Conservation (phyloP, 2,888 invertebrate species). For the Papilio elwesi region DNA sequence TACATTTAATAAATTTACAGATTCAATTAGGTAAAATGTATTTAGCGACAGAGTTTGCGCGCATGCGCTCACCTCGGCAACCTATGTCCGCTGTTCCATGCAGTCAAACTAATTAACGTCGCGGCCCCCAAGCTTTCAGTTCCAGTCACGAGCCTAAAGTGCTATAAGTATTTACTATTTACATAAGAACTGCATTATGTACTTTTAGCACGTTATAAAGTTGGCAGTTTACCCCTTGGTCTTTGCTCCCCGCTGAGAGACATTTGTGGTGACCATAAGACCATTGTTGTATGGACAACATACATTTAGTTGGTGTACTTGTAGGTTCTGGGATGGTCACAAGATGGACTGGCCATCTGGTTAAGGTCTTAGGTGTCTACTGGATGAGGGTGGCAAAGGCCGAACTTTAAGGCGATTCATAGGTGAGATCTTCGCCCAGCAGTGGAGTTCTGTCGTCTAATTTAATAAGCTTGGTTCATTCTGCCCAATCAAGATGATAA, state of each 20-base stretch:
- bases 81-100: conserved; percentile 30
- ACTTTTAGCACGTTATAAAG: conserved; percentile 52
- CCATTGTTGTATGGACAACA: neutral
- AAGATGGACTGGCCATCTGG: too few relatives aligned
- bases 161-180: conserved; percentile 47
- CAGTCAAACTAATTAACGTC: conserved; percentile 40
- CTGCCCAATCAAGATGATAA: too few relatives aligned
- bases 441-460: too few relatives aligned
- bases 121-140: conserved; percentile 37
- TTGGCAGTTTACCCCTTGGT: conserved; percentile 54
- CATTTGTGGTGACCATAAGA: conserved; percentile 18
- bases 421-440: too few relatives aligned
- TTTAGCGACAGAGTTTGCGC: conserved; percentile 7
- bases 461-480: too few relatives aligned
- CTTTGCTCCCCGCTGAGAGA: conserved; percentile 57
- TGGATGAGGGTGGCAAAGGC: too few relatives aligned
- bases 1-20: neutral
- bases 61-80: conserved; percentile 26
- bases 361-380: too few relatives aligned
- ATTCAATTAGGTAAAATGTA: neutral
- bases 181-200: conserved; percentile 55
- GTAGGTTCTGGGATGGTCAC: too few relatives aligned
- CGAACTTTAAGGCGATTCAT: too few relatives aligned
- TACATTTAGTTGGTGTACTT: neutral
- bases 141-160: conserved; percentile 38